These are phyloP conservation scores for Phaonia tiefii DNA, from an alignment of 2,888 invertebrate species.

Conservation along the genomic window DNA sequence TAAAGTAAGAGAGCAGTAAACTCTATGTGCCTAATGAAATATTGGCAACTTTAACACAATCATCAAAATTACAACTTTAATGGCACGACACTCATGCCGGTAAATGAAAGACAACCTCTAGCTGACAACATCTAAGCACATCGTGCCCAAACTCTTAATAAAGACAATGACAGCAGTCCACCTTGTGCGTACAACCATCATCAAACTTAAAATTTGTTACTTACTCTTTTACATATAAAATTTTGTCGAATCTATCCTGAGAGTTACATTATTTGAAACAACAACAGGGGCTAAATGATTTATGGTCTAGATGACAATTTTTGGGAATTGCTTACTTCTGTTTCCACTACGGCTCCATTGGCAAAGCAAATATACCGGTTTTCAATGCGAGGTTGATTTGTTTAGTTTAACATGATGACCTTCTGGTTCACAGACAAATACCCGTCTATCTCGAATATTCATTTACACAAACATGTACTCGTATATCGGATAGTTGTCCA, in stretches of 20 bases:
- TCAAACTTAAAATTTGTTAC: not conserved
- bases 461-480: not conserved
- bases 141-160: not conserved
- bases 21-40: not conserved
- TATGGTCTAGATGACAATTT: not conserved
- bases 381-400: conserved; percentile 57
- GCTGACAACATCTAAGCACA: not conserved
- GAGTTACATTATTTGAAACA: too few species aligned
- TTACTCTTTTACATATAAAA: too few species aligned
- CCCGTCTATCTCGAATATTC: not conserved
- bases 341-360: not conserved
- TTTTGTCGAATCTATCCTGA: too few species aligned
- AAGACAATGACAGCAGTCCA: not conserved
- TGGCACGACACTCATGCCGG: conserved; percentile 42
- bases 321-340: not conserved
- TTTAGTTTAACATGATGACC: conserved; percentile 49
- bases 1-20: too few species aligned
- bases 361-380: conserved; percentile 15
- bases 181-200: not conserved
- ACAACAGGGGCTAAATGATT: not conserved
- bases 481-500: not conserved
- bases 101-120: not conserved
- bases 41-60: conserved; percentile 21
- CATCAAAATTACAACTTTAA: conserved; percentile 27
- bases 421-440: conserved; percentile 11